Evolutionary conservation across 2,888 invertebrate genomes (phyloP), one percentile per base, ranked within the genome.

Genomic region (Piscicola geometra): DNA sequence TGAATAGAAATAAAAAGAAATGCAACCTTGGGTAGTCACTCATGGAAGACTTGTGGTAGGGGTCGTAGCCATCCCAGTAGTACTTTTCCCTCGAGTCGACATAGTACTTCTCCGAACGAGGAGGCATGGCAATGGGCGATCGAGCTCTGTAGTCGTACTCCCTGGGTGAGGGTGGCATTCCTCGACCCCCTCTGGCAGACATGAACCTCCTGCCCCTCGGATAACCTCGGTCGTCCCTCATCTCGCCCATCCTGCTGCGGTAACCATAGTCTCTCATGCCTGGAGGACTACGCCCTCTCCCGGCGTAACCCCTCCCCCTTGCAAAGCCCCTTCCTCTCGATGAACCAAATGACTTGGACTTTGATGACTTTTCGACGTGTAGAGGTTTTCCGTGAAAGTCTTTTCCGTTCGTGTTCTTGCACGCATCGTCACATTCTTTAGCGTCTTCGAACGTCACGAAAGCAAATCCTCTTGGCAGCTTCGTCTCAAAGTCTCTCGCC

Each of bases 371-470:
- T 36, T 73, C 73, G 3, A 73, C 73, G 36, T 73, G 73, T 21
- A 73, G 41, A 0, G 73, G 73, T 25, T 73, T 73, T 30, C 73
- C 73, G 25, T 52, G 56, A 60, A 73, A 73, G 9, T 73, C 73
- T 36, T 73, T 73, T 73, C 73, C 73, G 52, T 73, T 64, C 25
- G 56, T 35, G 35, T n/a, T 52, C 52, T 73, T 73, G 28, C 73
- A 73, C 5, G 73, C 73, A 73, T 73, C 64, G 18, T 73, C 73
- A 25, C 73, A 73, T 28, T 73, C 73, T 36, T 73, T 73, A 25
- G n/a, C 41, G 33, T 47, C 33, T 25, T 73, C 73, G 36, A 73
- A 73, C 1, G 73, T 73, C 36, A 73, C 73, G 64, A 73, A 73
- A 36, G 73, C 73, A 60, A 73, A 73, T 33, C 73, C 73, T 64